Conservation (phyloP, 2,113 vertebrate genomes). For the Procavia capensis region DNA sequence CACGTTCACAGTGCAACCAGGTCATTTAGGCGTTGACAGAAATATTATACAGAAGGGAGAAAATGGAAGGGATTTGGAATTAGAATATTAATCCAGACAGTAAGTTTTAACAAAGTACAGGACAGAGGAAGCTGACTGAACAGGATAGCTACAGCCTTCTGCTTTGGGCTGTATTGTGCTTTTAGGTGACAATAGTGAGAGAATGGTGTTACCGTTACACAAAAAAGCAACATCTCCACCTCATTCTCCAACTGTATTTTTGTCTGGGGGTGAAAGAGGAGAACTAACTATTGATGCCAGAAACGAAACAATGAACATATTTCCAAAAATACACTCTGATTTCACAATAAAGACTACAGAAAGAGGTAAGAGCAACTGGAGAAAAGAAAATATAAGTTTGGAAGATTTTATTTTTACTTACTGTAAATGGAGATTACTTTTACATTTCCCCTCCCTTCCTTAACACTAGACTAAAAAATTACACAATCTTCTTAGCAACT, state of each 20-base stretch:
- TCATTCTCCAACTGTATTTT: neutral
- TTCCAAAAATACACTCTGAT: neutral
- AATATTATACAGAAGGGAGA: neutral
- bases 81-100: neutral
- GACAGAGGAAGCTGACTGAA: neutral
- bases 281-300: neutral
- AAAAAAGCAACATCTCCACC: neutral
- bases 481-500: neutral
- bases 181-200: neutral
- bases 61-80: constrained; percentile 12
- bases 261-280: neutral
- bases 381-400: neutral
- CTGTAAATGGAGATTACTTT: neutral
- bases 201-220: neutral
- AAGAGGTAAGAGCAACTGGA: neutral
- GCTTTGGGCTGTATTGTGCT: neutral
- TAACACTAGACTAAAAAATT: neutral
- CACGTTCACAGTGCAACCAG: neutral
- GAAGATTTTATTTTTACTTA: constrained; percentile 7
- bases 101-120: neutral
- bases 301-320: neutral
- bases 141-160: neutral
- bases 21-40: constrained; percentile 46
- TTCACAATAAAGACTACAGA: neutral
- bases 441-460: neutral